A percentile compares a stretch with the other conserved stretches of the same genome.
Conservation (phyloP, 2,797 vertebrate genomes). For the Sardinella longiceps region DNA sequence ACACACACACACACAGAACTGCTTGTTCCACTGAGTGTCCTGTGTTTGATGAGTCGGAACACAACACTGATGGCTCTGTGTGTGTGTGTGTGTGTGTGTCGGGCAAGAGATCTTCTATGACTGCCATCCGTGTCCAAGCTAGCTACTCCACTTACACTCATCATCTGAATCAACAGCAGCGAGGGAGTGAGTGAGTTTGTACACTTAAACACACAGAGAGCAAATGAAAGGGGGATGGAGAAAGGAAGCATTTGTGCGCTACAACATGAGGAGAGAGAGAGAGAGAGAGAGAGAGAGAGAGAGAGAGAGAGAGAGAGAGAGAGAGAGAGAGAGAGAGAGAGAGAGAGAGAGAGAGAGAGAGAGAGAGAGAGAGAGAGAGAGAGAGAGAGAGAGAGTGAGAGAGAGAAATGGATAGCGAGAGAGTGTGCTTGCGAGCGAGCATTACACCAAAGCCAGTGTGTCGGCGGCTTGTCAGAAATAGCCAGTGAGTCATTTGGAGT, state of each 20-base stretch:
- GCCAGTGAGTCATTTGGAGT: conserved; percentile 35
- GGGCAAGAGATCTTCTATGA: background rate
- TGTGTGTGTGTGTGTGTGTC: too few relatives aligned
- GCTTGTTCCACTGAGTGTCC: background rate
- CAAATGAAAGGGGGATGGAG: background rate
- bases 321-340: too few relatives aligned
- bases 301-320: background rate
- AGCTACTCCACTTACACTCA: conserved; percentile 8
- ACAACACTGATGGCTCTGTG: background rate
- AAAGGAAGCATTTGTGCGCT: background rate
- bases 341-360: background rate
- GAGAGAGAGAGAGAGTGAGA: background rate
- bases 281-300: background rate
- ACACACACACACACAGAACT: background rate
- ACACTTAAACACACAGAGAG: background rate
- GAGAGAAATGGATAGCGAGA: background rate
- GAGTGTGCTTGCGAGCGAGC: background rate
- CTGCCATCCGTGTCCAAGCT: background rate
- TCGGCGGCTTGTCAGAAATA: conserved; percentile 38
- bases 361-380: background rate
- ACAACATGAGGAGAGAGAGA: background rate
- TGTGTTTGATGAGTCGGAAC: background rate
- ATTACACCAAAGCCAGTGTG: conserved; percentile 16
- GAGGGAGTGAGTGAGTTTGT: background rate
- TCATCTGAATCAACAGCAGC: background rate